These are phyloP conservation scores for Acromyrmex echinatior DNA, from an alignment of 1,140 invertebrate species.

Conservation along the genomic window DNA sequence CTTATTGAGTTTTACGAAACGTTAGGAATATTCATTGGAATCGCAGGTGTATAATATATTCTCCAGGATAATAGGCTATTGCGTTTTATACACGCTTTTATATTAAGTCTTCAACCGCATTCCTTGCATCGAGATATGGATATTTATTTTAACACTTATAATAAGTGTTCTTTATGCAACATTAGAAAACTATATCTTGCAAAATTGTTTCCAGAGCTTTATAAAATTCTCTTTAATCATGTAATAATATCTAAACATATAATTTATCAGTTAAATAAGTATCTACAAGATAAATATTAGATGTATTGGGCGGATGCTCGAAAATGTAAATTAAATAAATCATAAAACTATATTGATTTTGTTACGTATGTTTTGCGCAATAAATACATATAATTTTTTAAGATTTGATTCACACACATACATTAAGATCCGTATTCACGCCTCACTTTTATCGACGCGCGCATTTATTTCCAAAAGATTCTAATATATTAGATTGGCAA, in stretches of 20 bases:
- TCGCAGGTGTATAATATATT: background rate
- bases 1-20: conserved; percentile 11
- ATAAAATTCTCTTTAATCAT: background rate
- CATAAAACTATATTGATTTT: background rate
- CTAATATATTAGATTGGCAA: too few species aligned
- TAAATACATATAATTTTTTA: background rate
- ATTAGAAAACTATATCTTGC: background rate
- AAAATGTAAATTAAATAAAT: background rate
- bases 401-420: background rate
- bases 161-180: background rate
- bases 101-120: conserved; percentile 26
- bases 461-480: too few species aligned
- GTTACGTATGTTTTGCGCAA: background rate
- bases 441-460: too few species aligned
- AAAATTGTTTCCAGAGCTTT: background rate
- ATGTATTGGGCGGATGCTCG: background rate
- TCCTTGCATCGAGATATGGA: background rate
- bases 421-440: background rate
- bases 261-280: background rate
- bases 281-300: background rate
- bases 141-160: background rate
- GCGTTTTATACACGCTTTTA: conserved; percentile 24
- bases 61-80: background rate
- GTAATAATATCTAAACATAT: background rate
- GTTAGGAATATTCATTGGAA: background rate